Evolutionary conservation across 2,113 vertebrate genomes (phyloP).

Genomic region (Pithys albifrons): DNA sequence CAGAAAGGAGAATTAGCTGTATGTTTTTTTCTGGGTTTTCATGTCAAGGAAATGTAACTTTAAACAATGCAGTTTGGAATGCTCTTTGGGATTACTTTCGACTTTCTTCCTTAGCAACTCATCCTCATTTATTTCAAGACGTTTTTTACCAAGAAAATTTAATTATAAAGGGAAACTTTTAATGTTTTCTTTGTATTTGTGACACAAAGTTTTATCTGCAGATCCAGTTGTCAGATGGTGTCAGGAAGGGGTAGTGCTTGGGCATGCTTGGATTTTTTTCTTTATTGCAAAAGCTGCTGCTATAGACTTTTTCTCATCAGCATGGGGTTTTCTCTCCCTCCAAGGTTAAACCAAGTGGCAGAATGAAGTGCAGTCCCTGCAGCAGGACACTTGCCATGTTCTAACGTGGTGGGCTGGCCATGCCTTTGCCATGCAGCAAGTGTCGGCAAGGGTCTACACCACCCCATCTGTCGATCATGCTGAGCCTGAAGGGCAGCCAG

Average conservation of each 20-base stretch:
- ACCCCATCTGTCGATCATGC: background rate
- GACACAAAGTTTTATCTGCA: background rate
- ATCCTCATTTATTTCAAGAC: background rate
- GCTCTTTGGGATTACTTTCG: conserved; percentile 1
- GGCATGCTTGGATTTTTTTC: background rate
- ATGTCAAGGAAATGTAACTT: conserved; percentile 54
- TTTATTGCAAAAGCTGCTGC: background rate
- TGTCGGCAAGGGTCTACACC: fast-evolving
- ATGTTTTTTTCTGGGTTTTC: conserved; percentile 42
- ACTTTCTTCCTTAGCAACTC: background rate
- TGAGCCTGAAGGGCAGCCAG: background rate
- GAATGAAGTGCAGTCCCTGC: background rate
- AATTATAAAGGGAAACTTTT: background rate
- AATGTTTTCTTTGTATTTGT: background rate
- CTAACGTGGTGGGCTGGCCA: fast-evolving
- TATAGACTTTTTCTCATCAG: background rate
- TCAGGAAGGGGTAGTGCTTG: background rate
- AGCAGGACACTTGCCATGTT: background rate
- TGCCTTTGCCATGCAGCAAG: background rate
- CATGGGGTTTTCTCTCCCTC: background rate
- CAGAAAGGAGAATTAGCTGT: conserved; percentile 40
- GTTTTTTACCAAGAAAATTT: background rate
- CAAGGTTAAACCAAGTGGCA: background rate
- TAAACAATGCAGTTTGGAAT: conserved; percentile 28
- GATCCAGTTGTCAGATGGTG: background rate